These are phyloP conservation scores for Drosophila leonis DNA, from an alignment of 2,888 invertebrate species.

Conservation along the genomic window DNA sequence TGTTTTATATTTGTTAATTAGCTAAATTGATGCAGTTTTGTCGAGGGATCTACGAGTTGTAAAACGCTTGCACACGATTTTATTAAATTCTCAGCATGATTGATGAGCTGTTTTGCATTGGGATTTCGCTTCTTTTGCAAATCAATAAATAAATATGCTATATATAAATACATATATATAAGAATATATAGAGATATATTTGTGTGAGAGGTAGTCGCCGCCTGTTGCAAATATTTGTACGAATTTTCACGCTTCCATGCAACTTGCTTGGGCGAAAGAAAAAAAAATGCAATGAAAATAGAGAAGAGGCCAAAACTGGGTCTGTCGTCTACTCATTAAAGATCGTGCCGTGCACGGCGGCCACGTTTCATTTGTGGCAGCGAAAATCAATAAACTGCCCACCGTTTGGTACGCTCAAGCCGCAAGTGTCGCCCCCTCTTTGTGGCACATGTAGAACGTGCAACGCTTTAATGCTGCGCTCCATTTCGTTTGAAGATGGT, in stretches of 20 bases:
- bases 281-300: background rate
- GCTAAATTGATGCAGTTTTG: slow-evolving; percentile 50
- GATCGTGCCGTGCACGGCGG: slow-evolving; percentile 68
- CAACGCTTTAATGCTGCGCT: slow-evolving; percentile 62
- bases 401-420: slow-evolving; percentile 1
- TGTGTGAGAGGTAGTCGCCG: slow-evolving; percentile 13
- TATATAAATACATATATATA: slow-evolving; percentile 11
- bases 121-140: slow-evolving; percentile 26
- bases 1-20: slow-evolving; percentile 55
- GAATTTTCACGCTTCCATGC: slow-evolving; percentile 79
- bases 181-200: background rate
- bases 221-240: slow-evolving; percentile 62
- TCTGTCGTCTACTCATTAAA: slow-evolving; percentile 66
- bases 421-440: slow-evolving; percentile 45
- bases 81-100: slow-evolving; percentile 62
- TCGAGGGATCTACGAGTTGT: slow-evolving; percentile 62
- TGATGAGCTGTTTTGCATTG: slow-evolving; percentile 57
- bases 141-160: slow-evolving; percentile 67
- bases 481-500: slow-evolving; percentile 83
- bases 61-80: slow-evolving; percentile 63
- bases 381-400: slow-evolving; percentile 37
- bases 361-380: slow-evolving; percentile 70
- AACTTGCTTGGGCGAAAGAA: slow-evolving; percentile 40
- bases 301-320: slow-evolving; percentile 20
- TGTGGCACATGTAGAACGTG: slow-evolving; percentile 33